Base-by-base conservation (phyloP, 1,140 invertebrate genomes). In the Micrasema minimum region DNA sequence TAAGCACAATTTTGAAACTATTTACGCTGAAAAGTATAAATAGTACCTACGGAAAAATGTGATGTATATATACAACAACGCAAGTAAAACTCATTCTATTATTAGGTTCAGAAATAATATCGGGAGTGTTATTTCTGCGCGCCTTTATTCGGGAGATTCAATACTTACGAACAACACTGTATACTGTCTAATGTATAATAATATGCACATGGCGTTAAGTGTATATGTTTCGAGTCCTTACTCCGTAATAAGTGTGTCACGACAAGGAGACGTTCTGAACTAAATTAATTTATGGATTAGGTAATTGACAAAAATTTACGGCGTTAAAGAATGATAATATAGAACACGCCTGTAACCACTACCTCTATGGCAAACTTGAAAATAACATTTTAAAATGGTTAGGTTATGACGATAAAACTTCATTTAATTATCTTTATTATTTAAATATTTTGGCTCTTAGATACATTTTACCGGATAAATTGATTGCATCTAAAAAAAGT, bases 281-380 rank as follows among this genome's bases (percentile, higher is more conserved):
- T 64, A 64, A 64, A 64, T 64, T 64, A 64, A 64, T 48, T 48
- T 64, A 64, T 64, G 43, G 43, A 18, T 9, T 2, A 46, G 59
- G 23, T 46, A 64, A 64, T 64, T 64, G 41, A 41, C 10, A 4
- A 14, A 62, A 45, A n/a, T 62, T 45, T 20, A 23, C 5, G 5
- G 18, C 57, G 18, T 9, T 22, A 31, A 57, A 31, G 50, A 23
- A 51, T 45, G 43, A 16, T n/a, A 1, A 45, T 45, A 14, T 14
- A 14, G n/a, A 16, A 14, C n/a, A 14, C 43, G 9, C n/a, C 43
- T 45, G n/a, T 16, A 14, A 45, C 1, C 3, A n/a, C n/a, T 14
- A 43, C 41, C 41, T 43, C 2, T 14, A 10, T 43, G 11, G 11
- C 12, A n/a, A 4, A n/a, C 16, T 14, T 43, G 41, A n/a, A 5